Evolutionary conservation across 1,140 invertebrate species (phyloP).

Genomic region (Reticulitermes speratus): DNA sequence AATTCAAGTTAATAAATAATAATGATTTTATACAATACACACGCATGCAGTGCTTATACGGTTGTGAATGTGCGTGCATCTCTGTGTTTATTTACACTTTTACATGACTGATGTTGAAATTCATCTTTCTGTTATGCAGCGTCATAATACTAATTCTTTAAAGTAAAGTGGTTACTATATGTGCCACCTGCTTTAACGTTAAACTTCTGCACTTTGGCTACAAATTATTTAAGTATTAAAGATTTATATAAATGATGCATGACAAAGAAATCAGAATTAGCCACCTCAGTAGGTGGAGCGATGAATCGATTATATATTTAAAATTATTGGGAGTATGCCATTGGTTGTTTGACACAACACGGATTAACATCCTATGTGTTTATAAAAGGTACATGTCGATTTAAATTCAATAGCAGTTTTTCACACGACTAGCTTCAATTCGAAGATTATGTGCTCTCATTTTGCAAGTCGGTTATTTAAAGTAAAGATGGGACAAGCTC

Average conservation of each 20-base stretch:
- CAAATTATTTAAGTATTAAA: neutral
- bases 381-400: neutral
- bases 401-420: neutral
- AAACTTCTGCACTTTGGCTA: too few relatives aligned
- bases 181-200: too few relatives aligned
- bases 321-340: neutral
- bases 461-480: neutral
- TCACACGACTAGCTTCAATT: neutral
- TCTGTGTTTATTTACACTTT: too few relatives aligned
- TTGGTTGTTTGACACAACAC: neutral
- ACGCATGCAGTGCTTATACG: too few relatives aligned
- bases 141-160: too few relatives aligned
- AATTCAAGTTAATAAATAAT: too few relatives aligned
- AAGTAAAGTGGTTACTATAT: too few relatives aligned
- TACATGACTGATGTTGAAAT: too few relatives aligned
- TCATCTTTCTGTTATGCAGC: too few relatives aligned
- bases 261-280: neutral
- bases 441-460: neutral
- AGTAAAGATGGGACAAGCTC: too few relatives aligned
- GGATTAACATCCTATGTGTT: neutral
- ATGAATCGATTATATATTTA: neutral
- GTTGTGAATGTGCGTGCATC: too few relatives aligned
- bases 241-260: neutral
- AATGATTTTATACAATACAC: too few relatives aligned
- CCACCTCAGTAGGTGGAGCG: neutral